phyloP scores from a whole-genome alignment of 1,140 invertebrate genomes.

The Papilio machaon region DNA sequence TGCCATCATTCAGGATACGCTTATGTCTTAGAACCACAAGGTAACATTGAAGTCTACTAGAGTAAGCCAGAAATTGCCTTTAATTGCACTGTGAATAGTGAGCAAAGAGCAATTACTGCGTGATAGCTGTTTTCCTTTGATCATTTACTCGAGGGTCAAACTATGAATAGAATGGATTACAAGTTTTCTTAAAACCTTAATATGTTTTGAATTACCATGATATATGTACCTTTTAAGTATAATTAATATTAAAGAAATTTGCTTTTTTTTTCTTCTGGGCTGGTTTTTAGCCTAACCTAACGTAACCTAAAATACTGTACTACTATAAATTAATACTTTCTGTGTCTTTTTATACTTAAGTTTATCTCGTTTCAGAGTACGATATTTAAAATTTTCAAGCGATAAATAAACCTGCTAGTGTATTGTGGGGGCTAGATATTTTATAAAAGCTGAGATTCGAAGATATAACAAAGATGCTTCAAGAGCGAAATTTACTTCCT shows the following conservation, averaged over 20 bases:
- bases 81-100: not conserved
- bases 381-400: not conserved
- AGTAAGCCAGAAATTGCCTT: not conserved
- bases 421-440: not conserved
- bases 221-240: no score
- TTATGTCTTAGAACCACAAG: not conserved
- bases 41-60: not conserved
- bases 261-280: not conserved
- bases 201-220: no score
- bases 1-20: not conserved
- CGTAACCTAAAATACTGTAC: no score
- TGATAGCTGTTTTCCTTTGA: not conserved
- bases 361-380: not conserved
- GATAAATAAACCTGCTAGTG: not conserved
- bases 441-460: constrained; percentile 1
- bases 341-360: not conserved
- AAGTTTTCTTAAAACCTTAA: not conserved
- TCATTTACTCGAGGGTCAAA: not conserved
- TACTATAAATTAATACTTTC: not conserved
- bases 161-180: not conserved
- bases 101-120: constrained; percentile 5
- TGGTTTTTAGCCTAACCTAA: not conserved
- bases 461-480: not conserved
- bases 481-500: not conserved
- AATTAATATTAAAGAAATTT: not conserved